A percentile compares a stretch with the other conserved stretches of the same genome.
Conservation (phyloP, 2,888 invertebrate genomes). For the Allacma fusca region DNA sequence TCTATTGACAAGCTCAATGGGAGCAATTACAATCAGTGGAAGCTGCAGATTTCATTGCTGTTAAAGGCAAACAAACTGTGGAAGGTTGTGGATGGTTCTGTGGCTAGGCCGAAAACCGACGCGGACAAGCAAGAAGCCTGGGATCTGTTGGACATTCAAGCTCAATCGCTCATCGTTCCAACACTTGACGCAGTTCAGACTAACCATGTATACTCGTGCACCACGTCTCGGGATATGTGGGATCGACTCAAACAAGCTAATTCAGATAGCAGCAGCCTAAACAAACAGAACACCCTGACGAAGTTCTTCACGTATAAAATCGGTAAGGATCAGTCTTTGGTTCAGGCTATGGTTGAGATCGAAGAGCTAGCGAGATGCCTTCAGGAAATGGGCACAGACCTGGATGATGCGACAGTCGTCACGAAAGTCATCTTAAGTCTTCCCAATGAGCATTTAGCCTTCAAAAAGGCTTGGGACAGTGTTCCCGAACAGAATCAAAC, state of each 20-base stretch:
- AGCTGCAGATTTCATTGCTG: no score
- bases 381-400: slow-evolving; percentile 29
- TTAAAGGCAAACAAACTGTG: no score
- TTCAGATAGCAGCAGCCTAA: neutral
- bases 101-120: no score
- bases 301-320: neutral
- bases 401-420: slow-evolving; percentile 2
- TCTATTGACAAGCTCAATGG: no score
- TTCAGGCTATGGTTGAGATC: slow-evolving; percentile 30
- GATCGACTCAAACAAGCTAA: neutral
- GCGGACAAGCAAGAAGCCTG: no score
- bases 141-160: no score
- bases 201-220: neutral
- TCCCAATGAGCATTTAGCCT: slow-evolving; percentile 35
- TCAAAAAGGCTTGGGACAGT: slow-evolving; percentile 46
- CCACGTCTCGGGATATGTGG: neutral
- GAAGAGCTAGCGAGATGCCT: slow-evolving; percentile 26
- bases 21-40: no score
- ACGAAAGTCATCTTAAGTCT: slow-evolving; percentile 41
- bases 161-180: no score
- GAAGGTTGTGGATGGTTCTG: no score
- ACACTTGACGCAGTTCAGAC: neutral
- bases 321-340: slow-evolving; percentile 2
- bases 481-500: slow-evolving; percentile 32
- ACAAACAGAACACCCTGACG: neutral